Evolutionary conservation across 2,797 vertebrate genomes (phyloP).

Genomic region (Schizopygopsis malacanthus): DNA sequence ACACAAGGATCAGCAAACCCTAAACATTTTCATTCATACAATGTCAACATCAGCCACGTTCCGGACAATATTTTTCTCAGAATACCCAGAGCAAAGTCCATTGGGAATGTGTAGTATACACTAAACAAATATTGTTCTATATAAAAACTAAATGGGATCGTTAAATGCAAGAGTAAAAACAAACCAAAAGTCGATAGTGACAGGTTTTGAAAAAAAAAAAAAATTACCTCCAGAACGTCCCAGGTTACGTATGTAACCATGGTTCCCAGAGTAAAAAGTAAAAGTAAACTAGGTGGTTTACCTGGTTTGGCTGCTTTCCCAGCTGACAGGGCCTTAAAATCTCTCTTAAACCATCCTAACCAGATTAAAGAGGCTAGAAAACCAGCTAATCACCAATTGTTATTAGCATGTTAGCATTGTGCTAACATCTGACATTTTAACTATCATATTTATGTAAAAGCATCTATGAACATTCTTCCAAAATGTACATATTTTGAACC

Average conservation of each 20-base stretch:
- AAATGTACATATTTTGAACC: not conserved
- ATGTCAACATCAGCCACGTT: not conserved
- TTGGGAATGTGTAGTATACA: not conserved
- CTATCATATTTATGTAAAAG: not conserved
- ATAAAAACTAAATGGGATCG: not conserved
- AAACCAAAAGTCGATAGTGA: not conserved
- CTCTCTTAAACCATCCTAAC: not conserved
- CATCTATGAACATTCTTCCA: not conserved
- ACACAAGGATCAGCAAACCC: not conserved
- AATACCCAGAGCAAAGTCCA: not conserved
- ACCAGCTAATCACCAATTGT: not conserved
- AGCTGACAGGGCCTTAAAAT: not conserved
- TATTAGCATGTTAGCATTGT: constrained; percentile 1
- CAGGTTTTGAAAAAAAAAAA: not conserved
- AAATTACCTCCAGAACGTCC: not conserved
- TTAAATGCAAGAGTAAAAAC: not conserved
- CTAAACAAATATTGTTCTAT: not conserved
- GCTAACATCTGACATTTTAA: not conserved
- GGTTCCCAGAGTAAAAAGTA: too few species aligned
- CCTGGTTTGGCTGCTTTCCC: not conserved
- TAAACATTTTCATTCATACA: constrained; percentile 5
- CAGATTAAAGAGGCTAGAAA: not conserved
- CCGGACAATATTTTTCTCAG: not conserved
- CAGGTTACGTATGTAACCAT: too few species aligned
- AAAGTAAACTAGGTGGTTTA: not conserved